Evolutionary conservation across 1,140 invertebrate genomes (phyloP), one percentile per base, ranked within the genome.

Genomic region (Choristoneura fumiferana): DNA sequence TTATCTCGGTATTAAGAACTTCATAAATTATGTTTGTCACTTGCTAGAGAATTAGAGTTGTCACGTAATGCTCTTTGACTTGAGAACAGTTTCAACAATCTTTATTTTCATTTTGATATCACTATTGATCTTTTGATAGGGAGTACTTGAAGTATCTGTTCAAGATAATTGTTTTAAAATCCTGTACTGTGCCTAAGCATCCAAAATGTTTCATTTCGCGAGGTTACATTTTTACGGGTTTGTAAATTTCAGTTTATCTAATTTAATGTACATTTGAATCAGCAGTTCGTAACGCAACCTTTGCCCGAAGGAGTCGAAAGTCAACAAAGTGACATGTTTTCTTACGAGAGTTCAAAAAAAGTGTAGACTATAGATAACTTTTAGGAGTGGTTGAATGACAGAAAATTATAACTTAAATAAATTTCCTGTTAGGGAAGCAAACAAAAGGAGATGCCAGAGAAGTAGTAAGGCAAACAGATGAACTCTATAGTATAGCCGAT

Each of bases 11-110:
- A 86, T 87, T 86, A 86, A 76, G 79, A 81, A 85, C 83, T 87
- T 85, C 85, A 88, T 88, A 88, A 88, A 88, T 88, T 86, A 85
- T 85, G 85, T 88, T 87, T 88, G 84, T 88, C 82, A 88, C 67
- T 71, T 78, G 72, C 75, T 61, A 77, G 69, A 78, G 67, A 81
- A 78, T 80, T 71, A 71, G 57, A 67, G 57, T 71, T 52, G 55
- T 57, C 55, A 45, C 37, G 35, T 54, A 36, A 54, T 45, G 22
- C 22, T 45, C 15, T 45, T 10, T 18, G 5, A 45, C 13, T 54
- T 10, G 12, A 55, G 33, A 38, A 18, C 36, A 17, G 35, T 55
- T 39, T 13, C 17, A 17, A 55, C 54, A 55, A 55, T 55, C 54
- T 55, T 35, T 55, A 55, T 55, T 55, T 55, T 39, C 36, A 36